Conservation (phyloP, 2,113 vertebrate species). For the Megaceryle torquata region DNA sequence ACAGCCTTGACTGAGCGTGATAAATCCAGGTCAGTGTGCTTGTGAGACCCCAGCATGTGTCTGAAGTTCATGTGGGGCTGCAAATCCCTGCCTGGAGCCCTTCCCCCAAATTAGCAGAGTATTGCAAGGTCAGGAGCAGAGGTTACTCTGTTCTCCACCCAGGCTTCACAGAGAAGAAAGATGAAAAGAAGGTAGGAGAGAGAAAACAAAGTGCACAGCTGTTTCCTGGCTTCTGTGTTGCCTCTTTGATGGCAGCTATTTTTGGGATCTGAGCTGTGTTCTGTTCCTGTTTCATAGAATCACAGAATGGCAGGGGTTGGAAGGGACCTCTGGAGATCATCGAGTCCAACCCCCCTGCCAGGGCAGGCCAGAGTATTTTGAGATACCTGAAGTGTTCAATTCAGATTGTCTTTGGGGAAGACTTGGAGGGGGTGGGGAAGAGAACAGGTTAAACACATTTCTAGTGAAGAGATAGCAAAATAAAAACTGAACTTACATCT, state of each 20-base stretch:
- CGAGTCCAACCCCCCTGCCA: too few relatives aligned
- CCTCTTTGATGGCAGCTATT: not conserved
- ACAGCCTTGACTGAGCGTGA: not conserved
- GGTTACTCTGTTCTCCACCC: not conserved
- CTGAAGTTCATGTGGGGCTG: not conserved
- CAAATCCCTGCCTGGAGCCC: not conserved
- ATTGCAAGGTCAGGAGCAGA: not conserved
- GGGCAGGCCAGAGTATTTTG: not conserved
- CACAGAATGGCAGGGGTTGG: too few relatives aligned
- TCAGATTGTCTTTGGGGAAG: not conserved
- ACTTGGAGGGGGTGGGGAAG: fast-evolving
- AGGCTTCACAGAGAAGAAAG: not conserved
- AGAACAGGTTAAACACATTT: not conserved
- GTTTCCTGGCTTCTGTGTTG: not conserved
- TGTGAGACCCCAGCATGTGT: not conserved
- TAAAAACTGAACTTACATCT: not conserved
- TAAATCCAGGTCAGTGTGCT: not conserved
- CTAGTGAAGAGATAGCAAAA: not conserved
- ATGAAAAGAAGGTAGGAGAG: not conserved
- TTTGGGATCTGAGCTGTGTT: not conserved
- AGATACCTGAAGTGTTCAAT: not conserved
- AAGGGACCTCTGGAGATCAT: too few relatives aligned
- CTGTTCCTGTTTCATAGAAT: not conserved
- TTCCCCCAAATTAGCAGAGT: not conserved
- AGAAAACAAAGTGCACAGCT: not conserved